Conservation (phyloP, 2,113 vertebrate genomes). For the Recurvirostra avosetta region DNA sequence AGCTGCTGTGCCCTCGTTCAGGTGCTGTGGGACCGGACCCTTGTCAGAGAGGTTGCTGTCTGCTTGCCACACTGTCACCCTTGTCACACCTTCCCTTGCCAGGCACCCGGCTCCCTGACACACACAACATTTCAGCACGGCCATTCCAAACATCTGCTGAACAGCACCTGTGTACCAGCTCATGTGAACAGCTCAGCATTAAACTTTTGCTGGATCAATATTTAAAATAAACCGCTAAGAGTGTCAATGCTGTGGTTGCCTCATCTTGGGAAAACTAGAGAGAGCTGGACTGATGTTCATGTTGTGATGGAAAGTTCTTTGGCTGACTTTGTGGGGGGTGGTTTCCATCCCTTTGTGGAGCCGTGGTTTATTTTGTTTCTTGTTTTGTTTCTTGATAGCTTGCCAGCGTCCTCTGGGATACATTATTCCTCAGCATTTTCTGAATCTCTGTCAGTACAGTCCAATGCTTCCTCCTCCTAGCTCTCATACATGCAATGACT, state of each 20-base stretch:
- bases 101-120: background rate
- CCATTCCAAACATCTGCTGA: background rate
- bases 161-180: background rate
- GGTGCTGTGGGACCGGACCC: background rate
- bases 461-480: background rate
- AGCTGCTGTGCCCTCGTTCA: accelerated
- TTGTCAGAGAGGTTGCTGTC: background rate
- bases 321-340: constrained; percentile 54
- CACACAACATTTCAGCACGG: accelerated
- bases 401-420: constrained; percentile 34
- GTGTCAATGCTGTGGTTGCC: background rate
- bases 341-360: constrained; percentile 32
- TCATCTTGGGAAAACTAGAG: constrained; percentile 44
- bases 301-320: constrained; percentile 59
- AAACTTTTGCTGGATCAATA: background rate
- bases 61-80: background rate
- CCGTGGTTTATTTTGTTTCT: constrained; percentile 50
- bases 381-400: constrained; percentile 15
- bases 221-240: background rate
- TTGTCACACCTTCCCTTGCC: too few species aligned
- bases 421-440: constrained; percentile 51
- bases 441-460: constrained; percentile 1
- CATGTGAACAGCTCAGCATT: background rate
- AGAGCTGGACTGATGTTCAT: background rate
- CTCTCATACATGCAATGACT: constrained; percentile 21